Base-by-base conservation (phyloP, 2,888 invertebrate genomes). In the Teinopalpus imperialis region DNA sequence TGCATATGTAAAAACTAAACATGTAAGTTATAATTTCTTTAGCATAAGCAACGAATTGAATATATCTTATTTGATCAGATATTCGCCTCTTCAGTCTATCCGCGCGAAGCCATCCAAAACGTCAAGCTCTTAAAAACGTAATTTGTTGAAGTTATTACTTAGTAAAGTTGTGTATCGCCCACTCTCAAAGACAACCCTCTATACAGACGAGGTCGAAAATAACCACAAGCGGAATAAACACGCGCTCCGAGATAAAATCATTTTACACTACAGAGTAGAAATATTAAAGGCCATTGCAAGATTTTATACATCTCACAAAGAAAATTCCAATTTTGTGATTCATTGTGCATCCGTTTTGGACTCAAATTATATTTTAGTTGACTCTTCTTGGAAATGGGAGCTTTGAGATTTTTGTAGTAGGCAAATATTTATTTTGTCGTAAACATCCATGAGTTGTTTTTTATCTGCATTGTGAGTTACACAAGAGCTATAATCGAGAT, bases 331-430 rank as follows among this genome's bases (percentile, higher is more conserved):
- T 76, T 76, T 75, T 56, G 63, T 66, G 61, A 65, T 69, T 70
- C 69, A 69, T 74, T 75, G 69, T 73, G 66, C 61, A 74, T 75
- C 74, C 69, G 64, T 67, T 67, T 68, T 71, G 59, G 60, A 66
- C 67, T 67, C 61, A 63, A 69, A 69, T 72, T 66, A 73, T 75
- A 75, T 76, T 75, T 72, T 69, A 69, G 66, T 68, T 68, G 69
- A 63, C 66, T 59, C 66, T 56, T 53, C 53, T 52, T 46, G 34
- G 47, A 46, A 43, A 45, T 30, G 40, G 37, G 21, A 23, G 34
- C 42, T 27, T n/a, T 18, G 39, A 43, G 54, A 56, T 53, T 56
- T 53, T 50, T 56, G 29, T 43, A 49, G 44, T 13, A 42, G 37
- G 20, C 43, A 48, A 42, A 39, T 43, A 9, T 29, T 40, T 46